Conservation (phyloP, 2,888 invertebrate genomes). For the Tolmerus cingulatus region DNA sequence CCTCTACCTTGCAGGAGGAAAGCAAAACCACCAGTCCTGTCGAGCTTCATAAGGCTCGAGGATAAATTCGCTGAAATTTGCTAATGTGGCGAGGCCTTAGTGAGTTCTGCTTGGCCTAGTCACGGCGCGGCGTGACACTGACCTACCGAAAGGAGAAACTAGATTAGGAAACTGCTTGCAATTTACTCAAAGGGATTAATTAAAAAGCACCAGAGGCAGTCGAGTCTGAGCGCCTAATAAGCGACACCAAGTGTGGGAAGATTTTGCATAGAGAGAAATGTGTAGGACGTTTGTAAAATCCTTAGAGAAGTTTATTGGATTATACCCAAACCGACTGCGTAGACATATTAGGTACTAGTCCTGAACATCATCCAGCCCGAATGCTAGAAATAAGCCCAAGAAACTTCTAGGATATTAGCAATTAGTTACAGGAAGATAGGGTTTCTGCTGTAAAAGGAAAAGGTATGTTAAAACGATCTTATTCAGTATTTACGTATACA, state of each 20-base stretch:
- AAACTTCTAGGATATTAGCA: neutral
- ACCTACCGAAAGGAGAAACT: slow-evolving; percentile 9
- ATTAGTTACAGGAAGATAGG: neutral
- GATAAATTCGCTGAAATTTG: slow-evolving; percentile 6
- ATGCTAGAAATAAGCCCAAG: neutral
- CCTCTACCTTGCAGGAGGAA: neutral
- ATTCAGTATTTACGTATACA: neutral
- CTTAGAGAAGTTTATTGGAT: neutral
- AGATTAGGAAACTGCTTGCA: neutral
- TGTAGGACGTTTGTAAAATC: neutral
- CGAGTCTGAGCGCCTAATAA: neutral
- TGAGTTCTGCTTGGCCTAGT: neutral
- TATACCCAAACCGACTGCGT: neutral
- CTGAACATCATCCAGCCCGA: neutral
- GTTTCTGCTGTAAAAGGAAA: neutral
- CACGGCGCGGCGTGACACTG: slow-evolving; percentile 7
- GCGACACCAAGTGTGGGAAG: neutral
- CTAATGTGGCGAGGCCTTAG: neutral
- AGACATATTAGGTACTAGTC: neutral
- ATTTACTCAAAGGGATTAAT: slow-evolving; percentile 8
- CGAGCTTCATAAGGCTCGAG: neutral
- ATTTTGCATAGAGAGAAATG: neutral
- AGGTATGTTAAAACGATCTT: neutral
- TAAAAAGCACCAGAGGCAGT: neutral
- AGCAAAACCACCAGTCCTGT: neutral